These are phyloP conservation scores for Epinephelus cyanopodus DNA, from an alignment of 2,113 vertebrate species.

Conservation along the genomic window DNA sequence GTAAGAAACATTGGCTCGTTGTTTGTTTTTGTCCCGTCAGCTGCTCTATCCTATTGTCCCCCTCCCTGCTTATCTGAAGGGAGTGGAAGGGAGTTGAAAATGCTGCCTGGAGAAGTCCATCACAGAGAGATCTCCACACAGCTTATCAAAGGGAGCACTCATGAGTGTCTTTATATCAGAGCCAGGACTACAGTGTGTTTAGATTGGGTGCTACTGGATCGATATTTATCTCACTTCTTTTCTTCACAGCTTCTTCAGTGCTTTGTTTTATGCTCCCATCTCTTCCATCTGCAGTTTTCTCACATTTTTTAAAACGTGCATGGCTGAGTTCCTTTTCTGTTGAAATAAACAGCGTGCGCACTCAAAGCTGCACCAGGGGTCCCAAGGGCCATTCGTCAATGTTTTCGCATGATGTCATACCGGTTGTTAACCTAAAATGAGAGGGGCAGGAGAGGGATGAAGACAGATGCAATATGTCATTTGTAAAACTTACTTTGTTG, in stretches of 20 bases:
- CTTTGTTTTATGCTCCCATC: slow-evolving; percentile 11
- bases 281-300: slow-evolving; percentile 23
- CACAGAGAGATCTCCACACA: slow-evolving; percentile 19
- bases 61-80: slow-evolving; percentile 62
- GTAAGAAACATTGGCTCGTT: not conserved
- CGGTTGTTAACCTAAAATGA: slow-evolving; percentile 50
- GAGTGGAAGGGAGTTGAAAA: slow-evolving; percentile 61
- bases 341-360: slow-evolving; percentile 41
- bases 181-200: slow-evolving; percentile 28
- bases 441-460: slow-evolving; percentile 3
- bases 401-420: slow-evolving; percentile 64
- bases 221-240: not conserved
- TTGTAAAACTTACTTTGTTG: not conserved
- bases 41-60: slow-evolving; percentile 40
- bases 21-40: slow-evolving; percentile 19
- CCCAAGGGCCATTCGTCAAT: slow-evolving; percentile 43
- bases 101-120: slow-evolving; percentile 37
- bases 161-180: slow-evolving; percentile 20
- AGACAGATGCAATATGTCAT: slow-evolving; percentile 22
- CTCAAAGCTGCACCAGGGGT: slow-evolving; percentile 14
- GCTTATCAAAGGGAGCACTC: slow-evolving; percentile 57
- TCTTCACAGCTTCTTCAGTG: not conserved
- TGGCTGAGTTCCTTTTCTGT: slow-evolving; percentile 26
- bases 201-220: slow-evolving; percentile 28
- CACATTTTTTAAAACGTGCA: slow-evolving; percentile 4